Conservation (phyloP, 2,113 vertebrate genomes). For the Thunnus maccoyii region DNA sequence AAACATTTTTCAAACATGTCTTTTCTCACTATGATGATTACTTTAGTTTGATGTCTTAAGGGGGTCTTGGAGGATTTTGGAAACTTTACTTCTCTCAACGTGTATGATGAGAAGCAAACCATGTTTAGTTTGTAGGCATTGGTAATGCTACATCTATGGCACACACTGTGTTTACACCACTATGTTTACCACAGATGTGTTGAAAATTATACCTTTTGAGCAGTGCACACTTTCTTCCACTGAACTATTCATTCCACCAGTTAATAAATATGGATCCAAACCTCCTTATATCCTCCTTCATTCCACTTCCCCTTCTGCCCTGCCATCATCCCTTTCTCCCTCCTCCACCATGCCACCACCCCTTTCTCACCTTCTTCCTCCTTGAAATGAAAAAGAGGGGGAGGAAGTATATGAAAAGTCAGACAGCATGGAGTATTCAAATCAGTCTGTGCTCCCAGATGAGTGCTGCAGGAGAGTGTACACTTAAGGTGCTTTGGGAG, state of each 20-base stretch:
- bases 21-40: too few relatives aligned
- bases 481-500: slow-evolving; percentile 46
- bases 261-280: slow-evolving; percentile 37
- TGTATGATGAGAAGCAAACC: neutral
- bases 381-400: neutral
- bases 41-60: too few relatives aligned
- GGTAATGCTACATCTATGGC: slow-evolving; percentile 8
- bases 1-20: too few relatives aligned
- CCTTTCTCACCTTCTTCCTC: neutral
- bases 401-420: neutral
- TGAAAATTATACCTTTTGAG: slow-evolving; percentile 23
- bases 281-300: neutral
- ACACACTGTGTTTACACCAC: slow-evolving; percentile 7
- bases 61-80: too few relatives aligned
- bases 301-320: neutral
- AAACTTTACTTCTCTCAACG: too few relatives aligned
- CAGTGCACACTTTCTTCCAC: neutral
- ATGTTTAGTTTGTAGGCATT: neutral
- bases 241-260: neutral
- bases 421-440: slow-evolving; percentile 41
- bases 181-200: neutral
- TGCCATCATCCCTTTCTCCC: neutral
- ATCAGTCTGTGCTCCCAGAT: slow-evolving; percentile 21
- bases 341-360: neutral
- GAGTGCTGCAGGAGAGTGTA: slow-evolving; percentile 33